phyloP scores from a whole-genome alignment of 1,140 invertebrate genomes.

The Apis florea region DNA sequence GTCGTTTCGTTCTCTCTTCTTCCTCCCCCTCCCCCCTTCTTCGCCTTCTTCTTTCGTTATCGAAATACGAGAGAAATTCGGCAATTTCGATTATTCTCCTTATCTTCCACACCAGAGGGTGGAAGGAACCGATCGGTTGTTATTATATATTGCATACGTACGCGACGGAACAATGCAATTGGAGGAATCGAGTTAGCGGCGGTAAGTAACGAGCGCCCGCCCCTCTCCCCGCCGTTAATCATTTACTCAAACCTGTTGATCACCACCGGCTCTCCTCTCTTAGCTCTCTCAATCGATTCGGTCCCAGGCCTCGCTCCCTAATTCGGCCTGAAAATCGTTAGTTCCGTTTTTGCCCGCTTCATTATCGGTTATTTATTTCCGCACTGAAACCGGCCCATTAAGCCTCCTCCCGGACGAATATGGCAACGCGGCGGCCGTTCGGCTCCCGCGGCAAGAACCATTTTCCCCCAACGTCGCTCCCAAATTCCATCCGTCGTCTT shows the following conservation, averaged over 20 bases:
- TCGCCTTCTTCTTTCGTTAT: too few relatives aligned
- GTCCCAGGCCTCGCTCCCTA: conserved; percentile 30
- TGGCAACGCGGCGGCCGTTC: conserved; percentile 22
- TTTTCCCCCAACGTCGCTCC: conserved; percentile 22
- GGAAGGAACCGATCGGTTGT: too few relatives aligned
- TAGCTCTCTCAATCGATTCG: conserved; percentile 21
- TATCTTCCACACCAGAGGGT: too few relatives aligned
- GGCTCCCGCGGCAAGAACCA: conserved; percentile 22
- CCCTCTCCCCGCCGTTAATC: background rate
- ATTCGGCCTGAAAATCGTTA: conserved; percentile 46
- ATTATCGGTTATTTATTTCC: conserved; percentile 53
- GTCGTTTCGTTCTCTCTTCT: conserved; percentile 28
- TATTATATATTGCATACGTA: too few relatives aligned
- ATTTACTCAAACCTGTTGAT: conserved; percentile 24
- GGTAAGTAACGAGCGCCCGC: too few relatives aligned
- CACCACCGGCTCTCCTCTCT: conserved; percentile 25
- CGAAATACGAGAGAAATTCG: too few relatives aligned
- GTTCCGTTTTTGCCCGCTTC: conserved; percentile 40
- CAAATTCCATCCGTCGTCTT: conserved; percentile 46
- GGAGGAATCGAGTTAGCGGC: too few relatives aligned
- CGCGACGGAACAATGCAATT: too few relatives aligned
- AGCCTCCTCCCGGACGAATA: conserved; percentile 29
- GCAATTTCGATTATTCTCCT: too few relatives aligned
- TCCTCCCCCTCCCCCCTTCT: too few relatives aligned
- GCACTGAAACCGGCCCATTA: conserved; percentile 37